Conservation (phyloP, 2,797 vertebrate species). For the Poeciliopsis presidionis region DNA sequence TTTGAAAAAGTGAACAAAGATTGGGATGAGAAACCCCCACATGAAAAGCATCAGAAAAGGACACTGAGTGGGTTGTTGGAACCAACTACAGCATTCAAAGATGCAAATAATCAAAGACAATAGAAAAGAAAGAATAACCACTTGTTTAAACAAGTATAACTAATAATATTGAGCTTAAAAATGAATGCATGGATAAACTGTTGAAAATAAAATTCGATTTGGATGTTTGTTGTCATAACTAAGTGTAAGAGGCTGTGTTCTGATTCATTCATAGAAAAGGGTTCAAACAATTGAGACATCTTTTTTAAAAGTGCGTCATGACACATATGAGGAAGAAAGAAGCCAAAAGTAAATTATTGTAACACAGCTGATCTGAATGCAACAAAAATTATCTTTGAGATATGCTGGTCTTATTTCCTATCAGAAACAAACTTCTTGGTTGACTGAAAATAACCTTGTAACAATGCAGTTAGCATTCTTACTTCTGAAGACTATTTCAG, state of each 20-base stretch:
- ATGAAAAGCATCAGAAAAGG: slow-evolving; percentile 72
- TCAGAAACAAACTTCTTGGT: not conserved
- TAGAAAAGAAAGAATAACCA: not conserved
- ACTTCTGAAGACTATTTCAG: not conserved
- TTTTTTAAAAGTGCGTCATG: not conserved
- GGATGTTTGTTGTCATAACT: not conserved
- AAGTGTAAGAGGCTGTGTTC: not conserved
- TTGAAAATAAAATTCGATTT: not conserved
- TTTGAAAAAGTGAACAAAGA: slow-evolving; percentile 78
- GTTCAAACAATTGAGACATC: not conserved
- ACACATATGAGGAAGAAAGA: not conserved
- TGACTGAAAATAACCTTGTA: not conserved
- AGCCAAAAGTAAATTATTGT: not conserved
- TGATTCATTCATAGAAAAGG: not conserved
- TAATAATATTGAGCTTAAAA: not conserved
- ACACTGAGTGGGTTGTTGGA: slow-evolving; percentile 42
- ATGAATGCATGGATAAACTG: not conserved
- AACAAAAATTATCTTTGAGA: not conserved
- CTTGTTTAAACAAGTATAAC: not conserved
- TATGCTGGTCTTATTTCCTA: not conserved
- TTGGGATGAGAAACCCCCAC: slow-evolving; percentile 80
- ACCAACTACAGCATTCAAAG: slow-evolving; percentile 12
- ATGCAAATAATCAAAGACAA: not conserved
- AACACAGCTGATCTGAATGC: not conserved
- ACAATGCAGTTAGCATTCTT: not conserved